A percentile compares a stretch with the other conserved stretches of the same genome.
phyloP scores from a whole-genome alignment of 2,797 vertebrate species.

The Melanotaenia boesemani region DNA sequence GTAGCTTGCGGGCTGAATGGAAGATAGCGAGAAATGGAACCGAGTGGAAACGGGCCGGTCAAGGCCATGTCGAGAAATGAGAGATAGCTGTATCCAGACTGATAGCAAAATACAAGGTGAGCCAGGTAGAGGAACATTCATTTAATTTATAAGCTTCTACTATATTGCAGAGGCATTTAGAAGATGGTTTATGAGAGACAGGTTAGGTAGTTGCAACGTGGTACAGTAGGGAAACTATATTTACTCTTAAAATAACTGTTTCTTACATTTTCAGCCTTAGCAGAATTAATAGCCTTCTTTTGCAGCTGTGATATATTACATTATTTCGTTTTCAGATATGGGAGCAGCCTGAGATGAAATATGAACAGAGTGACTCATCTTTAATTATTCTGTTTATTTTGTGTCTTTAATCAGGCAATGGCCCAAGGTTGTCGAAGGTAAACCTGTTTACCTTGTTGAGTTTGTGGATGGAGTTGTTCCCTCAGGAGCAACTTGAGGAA shows the following conservation, averaged over 20 bases:
- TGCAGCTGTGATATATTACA: not conserved
- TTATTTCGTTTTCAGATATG: not conserved
- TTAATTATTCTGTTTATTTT: not conserved
- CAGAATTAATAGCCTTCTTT: not conserved
- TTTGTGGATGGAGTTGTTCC: conserved; percentile 97
- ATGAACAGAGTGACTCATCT: not conserved
- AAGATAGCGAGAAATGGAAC: conserved; percentile 26
- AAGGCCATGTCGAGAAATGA: conserved; percentile 34
- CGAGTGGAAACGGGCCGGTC: conserved; percentile 23
- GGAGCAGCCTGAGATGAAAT: not conserved
- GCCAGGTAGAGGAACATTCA: not conserved
- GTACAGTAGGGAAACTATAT: not conserved
- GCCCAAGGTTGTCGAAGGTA: conserved; percentile 91
- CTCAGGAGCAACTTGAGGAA: conserved; percentile 69
- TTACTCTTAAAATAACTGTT: not conserved
- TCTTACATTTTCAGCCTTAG: not conserved
- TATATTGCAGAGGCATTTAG: not conserved
- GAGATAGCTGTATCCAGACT: conserved; percentile 73
- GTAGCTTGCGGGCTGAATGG: conserved; percentile 69
- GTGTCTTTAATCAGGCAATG: conserved; percentile 80
- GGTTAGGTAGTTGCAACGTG: not conserved
- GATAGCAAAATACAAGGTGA: conserved; percentile 79
- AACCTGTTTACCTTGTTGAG: conserved; percentile 95
- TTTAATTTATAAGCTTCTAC: not conserved
- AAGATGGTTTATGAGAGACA: not conserved